phyloP scores from a whole-genome alignment of 2,113 vertebrate species.

The Phylloscopus whistleri region DNA sequence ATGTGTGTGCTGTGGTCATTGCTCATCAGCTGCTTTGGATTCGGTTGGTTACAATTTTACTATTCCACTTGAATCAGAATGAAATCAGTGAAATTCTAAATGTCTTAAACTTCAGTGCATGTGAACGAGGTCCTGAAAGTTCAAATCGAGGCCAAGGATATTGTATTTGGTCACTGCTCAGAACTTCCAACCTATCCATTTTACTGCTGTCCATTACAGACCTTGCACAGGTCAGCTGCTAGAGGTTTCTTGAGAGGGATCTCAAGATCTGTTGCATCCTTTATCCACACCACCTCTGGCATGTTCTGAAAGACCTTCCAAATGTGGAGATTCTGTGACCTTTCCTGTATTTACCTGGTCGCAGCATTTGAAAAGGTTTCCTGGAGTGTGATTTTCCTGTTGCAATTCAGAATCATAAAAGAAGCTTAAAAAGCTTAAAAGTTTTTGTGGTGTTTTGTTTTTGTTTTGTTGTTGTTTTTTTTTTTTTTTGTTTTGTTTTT shows the following conservation, averaged over 20 bases:
- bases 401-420: neutral
- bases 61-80: neutral
- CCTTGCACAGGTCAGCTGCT: neutral
- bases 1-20: neutral
- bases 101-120: neutral
- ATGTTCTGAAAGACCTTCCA: neutral
- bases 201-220: neutral
- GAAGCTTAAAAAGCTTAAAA: neutral
- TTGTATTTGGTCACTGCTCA: neutral
- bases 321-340: neutral
- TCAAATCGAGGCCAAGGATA: neutral
- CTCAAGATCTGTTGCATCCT: neutral
- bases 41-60: neutral
- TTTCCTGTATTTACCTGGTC: neutral
- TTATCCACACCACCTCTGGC: neutral
- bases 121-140: neutral
- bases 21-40: neutral
- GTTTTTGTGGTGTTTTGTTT: neutral
- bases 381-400: neutral
- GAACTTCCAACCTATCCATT: neutral
- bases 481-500: too few relatives aligned
- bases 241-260: neutral
- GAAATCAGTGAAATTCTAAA: neutral
- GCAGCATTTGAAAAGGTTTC: neutral
- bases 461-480: too few relatives aligned